These are phyloP conservation scores for Lagodon rhomboides DNA, from an alignment of 2,797 vertebrate species.

Conservation along the genomic window DNA sequence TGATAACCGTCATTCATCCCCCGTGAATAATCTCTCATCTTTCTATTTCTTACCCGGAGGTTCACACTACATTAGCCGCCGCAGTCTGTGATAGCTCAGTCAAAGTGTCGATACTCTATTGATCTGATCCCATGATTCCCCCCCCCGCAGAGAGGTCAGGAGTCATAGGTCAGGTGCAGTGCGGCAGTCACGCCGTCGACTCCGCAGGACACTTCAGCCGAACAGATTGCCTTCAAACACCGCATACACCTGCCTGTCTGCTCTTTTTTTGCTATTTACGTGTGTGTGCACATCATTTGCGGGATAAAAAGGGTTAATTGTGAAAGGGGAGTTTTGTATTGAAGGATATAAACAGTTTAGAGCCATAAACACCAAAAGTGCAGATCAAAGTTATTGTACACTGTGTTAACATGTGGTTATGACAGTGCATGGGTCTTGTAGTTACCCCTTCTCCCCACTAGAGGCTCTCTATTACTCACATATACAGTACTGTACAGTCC, in stretches of 20 bases:
- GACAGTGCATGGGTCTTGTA: constrained; percentile 20
- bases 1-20: neutral
- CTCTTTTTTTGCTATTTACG: too few relatives aligned
- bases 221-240: neutral
- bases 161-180: constrained; percentile 16
- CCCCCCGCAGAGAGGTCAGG: neutral
- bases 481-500: constrained; percentile 21
- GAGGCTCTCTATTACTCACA: constrained; percentile 77
- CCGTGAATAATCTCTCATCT: neutral
- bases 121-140: constrained; percentile 4
- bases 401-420: neutral
- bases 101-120: neutral
- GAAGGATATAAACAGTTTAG: neutral
- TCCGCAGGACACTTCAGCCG: neutral
- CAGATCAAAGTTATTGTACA: neutral
- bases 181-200: constrained; percentile 18
- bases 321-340: neutral
- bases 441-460: constrained; percentile 54
- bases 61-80: neutral
- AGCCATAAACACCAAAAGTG: neutral
- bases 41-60: neutral
- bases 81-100: neutral
- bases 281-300: neutral
- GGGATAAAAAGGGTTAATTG: neutral
- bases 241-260: neutral